phyloP scores from a whole-genome alignment of 64 coral and sea anemone species.

The Montipora sp. region DNA sequence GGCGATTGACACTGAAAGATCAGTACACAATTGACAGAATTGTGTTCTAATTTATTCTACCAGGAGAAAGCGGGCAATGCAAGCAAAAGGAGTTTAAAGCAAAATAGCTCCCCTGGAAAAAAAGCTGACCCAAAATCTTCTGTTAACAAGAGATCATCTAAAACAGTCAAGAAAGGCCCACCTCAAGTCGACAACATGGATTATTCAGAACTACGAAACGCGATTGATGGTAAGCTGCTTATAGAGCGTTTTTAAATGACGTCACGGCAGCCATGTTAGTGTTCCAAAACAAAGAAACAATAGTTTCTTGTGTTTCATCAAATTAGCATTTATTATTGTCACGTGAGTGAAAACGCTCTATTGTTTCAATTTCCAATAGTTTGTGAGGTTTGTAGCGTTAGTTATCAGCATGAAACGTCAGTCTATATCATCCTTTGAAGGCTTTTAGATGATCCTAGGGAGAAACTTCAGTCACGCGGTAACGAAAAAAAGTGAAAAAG shows the following conservation, averaged over 20 bases:
- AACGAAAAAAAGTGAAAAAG: no score
- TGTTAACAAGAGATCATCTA: background rate
- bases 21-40: background rate
- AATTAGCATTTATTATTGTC: no score
- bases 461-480: no score
- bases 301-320: no score
- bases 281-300: no score
- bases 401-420: background rate
- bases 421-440: background rate
- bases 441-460: no score
- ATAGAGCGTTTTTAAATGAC: background rate
- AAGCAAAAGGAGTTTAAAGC: background rate
- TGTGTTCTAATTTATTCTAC: background rate
- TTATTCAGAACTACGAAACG: conserved; percentile 13
- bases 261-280: no score
- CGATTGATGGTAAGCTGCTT: conserved; percentile 11
- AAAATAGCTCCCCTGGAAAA: background rate
- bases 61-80: conserved; percentile 27
- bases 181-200: conserved; percentile 29
- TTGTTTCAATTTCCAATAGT: no score
- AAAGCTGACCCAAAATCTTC: background rate
- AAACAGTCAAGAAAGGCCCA: background rate
- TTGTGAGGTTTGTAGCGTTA: background rate
- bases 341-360: no score
- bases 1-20: background rate